Conservation (phyloP, 2,797 vertebrate species). For the Manis crassicaudata region DNA sequence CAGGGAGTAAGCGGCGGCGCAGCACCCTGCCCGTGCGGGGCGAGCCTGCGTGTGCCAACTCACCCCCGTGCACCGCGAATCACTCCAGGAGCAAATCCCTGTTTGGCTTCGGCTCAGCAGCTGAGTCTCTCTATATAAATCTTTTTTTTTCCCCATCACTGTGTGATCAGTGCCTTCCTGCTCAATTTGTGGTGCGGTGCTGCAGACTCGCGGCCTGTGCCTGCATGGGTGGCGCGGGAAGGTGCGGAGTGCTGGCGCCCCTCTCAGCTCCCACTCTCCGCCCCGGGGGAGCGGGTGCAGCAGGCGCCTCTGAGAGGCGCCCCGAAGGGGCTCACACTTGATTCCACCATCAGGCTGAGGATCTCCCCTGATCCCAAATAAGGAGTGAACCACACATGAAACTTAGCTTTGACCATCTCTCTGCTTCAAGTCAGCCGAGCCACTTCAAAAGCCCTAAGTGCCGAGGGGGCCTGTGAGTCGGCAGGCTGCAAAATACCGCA, state of each 20-base stretch:
- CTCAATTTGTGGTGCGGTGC: background rate
- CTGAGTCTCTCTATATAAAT: too few species aligned
- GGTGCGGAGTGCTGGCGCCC: too few species aligned
- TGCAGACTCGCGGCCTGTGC: background rate
- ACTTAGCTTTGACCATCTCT: background rate
- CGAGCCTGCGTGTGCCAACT: accelerated
- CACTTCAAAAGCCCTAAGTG: background rate
- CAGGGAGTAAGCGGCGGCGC: background rate
- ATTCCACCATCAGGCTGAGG: background rate
- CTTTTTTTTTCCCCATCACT: background rate
- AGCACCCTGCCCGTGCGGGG: too few species aligned
- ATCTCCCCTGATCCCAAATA: background rate
- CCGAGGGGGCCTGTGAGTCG: background rate
- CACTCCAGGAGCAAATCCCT: background rate
- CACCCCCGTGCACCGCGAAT: background rate
- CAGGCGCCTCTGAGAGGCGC: too few species aligned
- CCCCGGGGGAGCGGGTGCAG: background rate
- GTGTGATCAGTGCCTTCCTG: background rate
- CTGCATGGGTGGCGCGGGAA: accelerated
- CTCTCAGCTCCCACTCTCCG: background rate
- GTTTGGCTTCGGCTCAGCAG: background rate
- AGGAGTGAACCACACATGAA: accelerated
- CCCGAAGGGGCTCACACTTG: too few species aligned
- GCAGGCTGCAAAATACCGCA: accelerated
- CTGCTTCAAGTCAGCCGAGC: background rate